Percentiles rank a stretch among this genome's conserved stretches.
These are phyloP conservation scores for Byasa hedistus DNA, from an alignment of 2,888 invertebrate genomes.

Conservation along the genomic window DNA sequence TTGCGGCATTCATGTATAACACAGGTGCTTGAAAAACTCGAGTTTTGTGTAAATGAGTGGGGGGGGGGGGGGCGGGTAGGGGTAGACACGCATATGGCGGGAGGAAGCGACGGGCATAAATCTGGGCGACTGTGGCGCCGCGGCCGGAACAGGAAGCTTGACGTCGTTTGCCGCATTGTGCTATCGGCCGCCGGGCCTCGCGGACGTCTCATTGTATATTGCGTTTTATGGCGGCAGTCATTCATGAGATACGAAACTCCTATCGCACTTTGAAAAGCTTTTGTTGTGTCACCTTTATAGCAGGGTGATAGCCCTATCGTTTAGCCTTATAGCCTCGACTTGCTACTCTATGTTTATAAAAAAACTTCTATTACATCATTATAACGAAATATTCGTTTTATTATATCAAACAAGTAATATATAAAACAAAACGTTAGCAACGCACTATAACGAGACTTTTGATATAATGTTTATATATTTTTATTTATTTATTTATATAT, in stretches of 20 bases:
- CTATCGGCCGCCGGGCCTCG: slow-evolving; percentile 72
- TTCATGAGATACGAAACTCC: slow-evolving; percentile 58
- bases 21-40: slow-evolving; percentile 76
- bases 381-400: not conserved
- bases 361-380: not conserved
- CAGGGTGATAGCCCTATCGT: slow-evolving; percentile 45
- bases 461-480: no score
- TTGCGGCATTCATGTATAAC: slow-evolving; percentile 53
- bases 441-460: no score
- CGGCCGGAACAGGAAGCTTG: slow-evolving; percentile 77
- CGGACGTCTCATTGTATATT: slow-evolving; percentile 72
- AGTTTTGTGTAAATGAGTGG: slow-evolving; percentile 76
- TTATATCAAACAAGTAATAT: not conserved
- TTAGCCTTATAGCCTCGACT: slow-evolving; percentile 34
- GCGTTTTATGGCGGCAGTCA: slow-evolving; percentile 69
- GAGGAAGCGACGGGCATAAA: slow-evolving; percentile 78
- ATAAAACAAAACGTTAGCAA: not conserved
- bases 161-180: slow-evolving; percentile 80
- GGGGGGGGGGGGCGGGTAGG: slow-evolving; percentile 52
- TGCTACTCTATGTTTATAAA: not conserved
- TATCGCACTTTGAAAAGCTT: slow-evolving; percentile 59
- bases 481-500: no score
- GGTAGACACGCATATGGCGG: slow-evolving; percentile 66
- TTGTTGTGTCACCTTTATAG: slow-evolving; percentile 68
- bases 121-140: slow-evolving; percentile 75